A percentile compares a stretch with the other conserved stretches of the same genome.
Conservation (phyloP, 2,113 vertebrate genomes). For the Chamaea fasciata region DNA sequence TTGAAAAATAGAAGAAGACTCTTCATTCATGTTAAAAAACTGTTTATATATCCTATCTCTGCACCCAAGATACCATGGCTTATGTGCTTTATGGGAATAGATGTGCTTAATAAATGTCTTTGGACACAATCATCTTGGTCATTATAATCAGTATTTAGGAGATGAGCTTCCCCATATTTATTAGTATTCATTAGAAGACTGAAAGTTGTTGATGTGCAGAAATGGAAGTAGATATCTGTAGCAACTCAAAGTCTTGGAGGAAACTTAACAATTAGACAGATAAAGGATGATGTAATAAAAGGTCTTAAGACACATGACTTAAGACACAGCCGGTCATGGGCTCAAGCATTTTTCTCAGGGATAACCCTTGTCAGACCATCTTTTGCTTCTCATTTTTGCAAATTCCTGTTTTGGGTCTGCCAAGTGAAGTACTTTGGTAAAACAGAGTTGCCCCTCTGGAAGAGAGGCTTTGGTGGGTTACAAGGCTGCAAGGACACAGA, state of each 20-base stretch:
- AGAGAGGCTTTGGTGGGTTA: neutral
- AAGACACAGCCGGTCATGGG: neutral
- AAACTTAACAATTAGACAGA: neutral
- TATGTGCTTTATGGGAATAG: neutral
- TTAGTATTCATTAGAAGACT: neutral
- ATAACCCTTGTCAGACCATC: neutral
- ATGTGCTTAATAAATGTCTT: neutral
- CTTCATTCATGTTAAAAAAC: neutral
- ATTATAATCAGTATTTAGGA: neutral
- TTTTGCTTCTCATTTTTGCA: neutral
- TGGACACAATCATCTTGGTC: neutral
- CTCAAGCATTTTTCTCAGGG: neutral
- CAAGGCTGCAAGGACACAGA: neutral
- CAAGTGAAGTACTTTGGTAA: neutral
- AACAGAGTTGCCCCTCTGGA: neutral
- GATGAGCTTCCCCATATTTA: neutral
- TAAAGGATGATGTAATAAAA: neutral
- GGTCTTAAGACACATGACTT: neutral
- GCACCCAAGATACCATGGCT: neutral
- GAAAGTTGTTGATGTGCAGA: neutral
- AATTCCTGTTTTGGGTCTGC: neutral
- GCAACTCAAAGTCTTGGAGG: neutral
- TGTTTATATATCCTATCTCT: neutral
- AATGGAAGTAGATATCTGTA: neutral
- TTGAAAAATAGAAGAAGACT: neutral